phyloP scores from a whole-genome alignment of 2,888 invertebrate genomes.

The Sarcophaga rosellei region DNA sequence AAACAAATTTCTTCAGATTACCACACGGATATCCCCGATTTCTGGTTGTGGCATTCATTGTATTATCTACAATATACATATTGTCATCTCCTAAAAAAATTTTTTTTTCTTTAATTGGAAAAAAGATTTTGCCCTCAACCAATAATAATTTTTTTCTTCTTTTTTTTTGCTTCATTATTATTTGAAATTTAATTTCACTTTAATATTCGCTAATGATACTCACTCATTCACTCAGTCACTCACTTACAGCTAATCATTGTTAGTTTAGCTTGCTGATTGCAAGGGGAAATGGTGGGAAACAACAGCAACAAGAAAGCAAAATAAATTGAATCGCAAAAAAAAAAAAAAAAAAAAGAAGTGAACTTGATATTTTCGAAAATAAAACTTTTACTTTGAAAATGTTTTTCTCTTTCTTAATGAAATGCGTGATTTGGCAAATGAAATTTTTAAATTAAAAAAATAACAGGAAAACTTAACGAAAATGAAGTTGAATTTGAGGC shows the following conservation, averaged over 20 bases:
- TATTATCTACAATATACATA: too few relatives aligned
- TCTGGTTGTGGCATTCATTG: too few relatives aligned
- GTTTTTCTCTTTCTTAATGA: constrained; percentile 7
- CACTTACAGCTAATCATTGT: not conserved
- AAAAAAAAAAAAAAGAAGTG: constrained; percentile 2
- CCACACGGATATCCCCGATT: too few relatives aligned
- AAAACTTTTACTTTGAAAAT: constrained; percentile 28
- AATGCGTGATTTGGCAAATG: constrained; percentile 52
- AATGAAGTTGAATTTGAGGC: too few relatives aligned
- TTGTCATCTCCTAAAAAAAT: too few relatives aligned
- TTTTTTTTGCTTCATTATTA: constrained; percentile 3
- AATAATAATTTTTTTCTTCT: not conserved
- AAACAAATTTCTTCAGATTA: too few relatives aligned
- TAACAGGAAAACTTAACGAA: too few relatives aligned
- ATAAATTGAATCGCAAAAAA: constrained; percentile 40
- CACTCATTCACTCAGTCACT: constrained; percentile 6
- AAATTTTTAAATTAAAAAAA: not conserved
- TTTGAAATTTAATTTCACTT: constrained; percentile 59
- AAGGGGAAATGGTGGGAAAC: not conserved
- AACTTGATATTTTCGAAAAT: constrained; percentile 53
- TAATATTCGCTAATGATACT: constrained; percentile 63
- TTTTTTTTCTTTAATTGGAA: not conserved
- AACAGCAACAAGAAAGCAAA: constrained; percentile 15
- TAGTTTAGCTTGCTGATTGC: not conserved
- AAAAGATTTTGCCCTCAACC: constrained; percentile 1